Evolutionary conservation across 1,140 invertebrate genomes (phyloP), one percentile per base, ranked within the genome.

Genomic region (Nilaparvata lugens): DNA sequence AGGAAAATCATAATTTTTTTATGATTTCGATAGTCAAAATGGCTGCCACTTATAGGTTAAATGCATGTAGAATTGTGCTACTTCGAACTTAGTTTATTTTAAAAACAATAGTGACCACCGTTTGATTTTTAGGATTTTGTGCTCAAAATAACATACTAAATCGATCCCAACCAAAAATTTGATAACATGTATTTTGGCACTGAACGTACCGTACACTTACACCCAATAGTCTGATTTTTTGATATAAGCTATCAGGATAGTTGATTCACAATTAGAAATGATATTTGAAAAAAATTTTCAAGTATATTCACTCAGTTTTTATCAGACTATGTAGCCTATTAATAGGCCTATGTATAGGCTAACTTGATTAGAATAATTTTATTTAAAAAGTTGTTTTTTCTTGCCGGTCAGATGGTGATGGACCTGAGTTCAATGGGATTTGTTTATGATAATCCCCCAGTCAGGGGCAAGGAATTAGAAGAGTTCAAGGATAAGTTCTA

Each of bases 341-440:
- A 16, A 4, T 21, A 21, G 19, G 6, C 3, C 16, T 5, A 4
- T 38, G 3, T 55, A 4, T 28, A 31, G 18, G 23, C 7, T 65
- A 23, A 14, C 23, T 6, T 14, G 31, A 24, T 23, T 16, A 6
- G 35, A 3, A 3, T 25, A 9, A 45, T 5, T 60, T 18, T 45
- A 42, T 18, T 18, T 19, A 43, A n/a, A 19, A 18, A 19, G 18
- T 57, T 48, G 14, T 57, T 18, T 48, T 52, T 53, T 40, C 25
- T 56, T 57, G 7, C 54, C 56, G 13, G 14, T n/a, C 74, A 95
- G 91, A 91, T 95, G 88, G 83, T 94, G 61, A 89, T 95, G 84
- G 91, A 95, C 76, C 81, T 95, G 68, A 89, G 83, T 74, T 82
- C 82, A 66, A 84, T 88, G 71, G 89, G 87, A 71, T 79, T 90